A percentile compares a stretch with the other conserved stretches of the same genome.
These are phyloP conservation scores for Neoaliturus tenellus DNA, from an alignment of 2,888 invertebrate genomes.

Conservation along the genomic window DNA sequence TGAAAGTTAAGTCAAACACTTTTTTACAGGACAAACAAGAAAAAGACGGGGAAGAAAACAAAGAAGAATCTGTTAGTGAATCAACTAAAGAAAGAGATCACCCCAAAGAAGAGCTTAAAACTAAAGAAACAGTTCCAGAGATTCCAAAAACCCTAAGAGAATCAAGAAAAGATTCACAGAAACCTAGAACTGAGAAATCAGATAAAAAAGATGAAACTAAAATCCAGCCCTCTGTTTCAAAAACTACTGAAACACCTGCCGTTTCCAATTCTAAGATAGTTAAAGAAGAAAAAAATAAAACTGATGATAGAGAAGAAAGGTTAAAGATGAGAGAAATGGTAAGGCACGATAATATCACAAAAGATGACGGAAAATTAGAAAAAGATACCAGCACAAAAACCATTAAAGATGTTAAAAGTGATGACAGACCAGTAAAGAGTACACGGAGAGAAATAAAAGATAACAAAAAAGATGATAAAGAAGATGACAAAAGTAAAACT, in stretches of 20 bases:
- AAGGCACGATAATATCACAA: conserved; percentile 5
- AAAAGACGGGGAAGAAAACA: conserved; percentile 66
- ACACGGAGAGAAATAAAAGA: conserved; percentile 48
- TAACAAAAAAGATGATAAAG: conserved; percentile 50
- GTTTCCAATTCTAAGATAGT: not conserved
- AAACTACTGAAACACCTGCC: not conserved
- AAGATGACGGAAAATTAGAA: conserved; percentile 24
- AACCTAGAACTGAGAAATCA: conserved; percentile 67
- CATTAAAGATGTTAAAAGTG: conserved; percentile 45
- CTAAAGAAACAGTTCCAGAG: conserved; percentile 50
- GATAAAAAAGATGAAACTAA: conserved; percentile 69
- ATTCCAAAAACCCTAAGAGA: conserved; percentile 54
- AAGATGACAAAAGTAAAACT: conserved; percentile 27
- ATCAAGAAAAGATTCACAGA: conserved; percentile 54
- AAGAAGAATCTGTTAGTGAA: conserved; percentile 63
- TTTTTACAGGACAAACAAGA: conserved; percentile 57
- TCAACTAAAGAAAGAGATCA: conserved; percentile 58
- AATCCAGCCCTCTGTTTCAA: conserved; percentile 60
- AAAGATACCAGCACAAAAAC: conserved; percentile 26
- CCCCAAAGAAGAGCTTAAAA: conserved; percentile 61
- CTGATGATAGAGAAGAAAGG: conserved; percentile 56
- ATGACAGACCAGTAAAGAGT: conserved; percentile 29
- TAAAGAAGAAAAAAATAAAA: conserved; percentile 46
- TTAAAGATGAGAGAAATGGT: conserved; percentile 52
- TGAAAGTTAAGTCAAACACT: no score